Evolutionary conservation across 2,888 invertebrate species (phyloP).

Genomic region (Cheilosia vernalis): DNA sequence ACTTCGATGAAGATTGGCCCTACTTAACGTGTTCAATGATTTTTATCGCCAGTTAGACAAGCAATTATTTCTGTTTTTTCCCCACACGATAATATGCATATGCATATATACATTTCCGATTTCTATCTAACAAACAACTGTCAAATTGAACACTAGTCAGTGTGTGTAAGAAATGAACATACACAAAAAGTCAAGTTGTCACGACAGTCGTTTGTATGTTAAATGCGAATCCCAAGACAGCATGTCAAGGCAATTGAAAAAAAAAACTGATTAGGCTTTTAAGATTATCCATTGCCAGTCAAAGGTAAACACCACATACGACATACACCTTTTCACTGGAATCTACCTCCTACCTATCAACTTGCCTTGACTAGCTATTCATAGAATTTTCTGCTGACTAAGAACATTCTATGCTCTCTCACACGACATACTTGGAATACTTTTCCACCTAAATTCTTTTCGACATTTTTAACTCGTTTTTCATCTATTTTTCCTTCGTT

Average conservation of each 20-base stretch:
- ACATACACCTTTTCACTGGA: constrained; percentile 39
- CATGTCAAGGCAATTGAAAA: constrained; percentile 29
- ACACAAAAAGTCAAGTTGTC: constrained; percentile 67
- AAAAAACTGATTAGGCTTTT: constrained; percentile 57
- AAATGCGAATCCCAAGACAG: constrained; percentile 46
- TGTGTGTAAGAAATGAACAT: constrained; percentile 27
- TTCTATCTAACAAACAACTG: constrained; percentile 65
- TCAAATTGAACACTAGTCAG: constrained; percentile 52
- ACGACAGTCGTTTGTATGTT: constrained; percentile 37
- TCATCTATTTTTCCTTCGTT: constrained; percentile 20
- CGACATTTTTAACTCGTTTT: constrained; percentile 48
- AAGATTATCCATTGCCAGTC: constrained; percentile 60
- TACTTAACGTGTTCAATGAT: background rate
- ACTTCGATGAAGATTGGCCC: background rate
- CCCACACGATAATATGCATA: constrained; percentile 26
- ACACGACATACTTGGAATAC: constrained; percentile 60
- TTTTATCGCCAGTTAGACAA: background rate
- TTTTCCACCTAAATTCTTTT: constrained; percentile 69
- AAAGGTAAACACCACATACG: constrained; percentile 22
- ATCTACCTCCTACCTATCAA: constrained; percentile 20
- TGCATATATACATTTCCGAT: constrained; percentile 41
- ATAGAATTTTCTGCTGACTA: constrained; percentile 67
- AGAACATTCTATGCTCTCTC: constrained; percentile 62
- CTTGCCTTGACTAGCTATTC: constrained; percentile 45
- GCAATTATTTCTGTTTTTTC: background rate